A percentile compares a stretch with the other conserved stretches of the same genome.
These are phyloP conservation scores for Hemichromis elongatus DNA, from an alignment of 2,113 vertebrate genomes.

Conservation along the genomic window DNA sequence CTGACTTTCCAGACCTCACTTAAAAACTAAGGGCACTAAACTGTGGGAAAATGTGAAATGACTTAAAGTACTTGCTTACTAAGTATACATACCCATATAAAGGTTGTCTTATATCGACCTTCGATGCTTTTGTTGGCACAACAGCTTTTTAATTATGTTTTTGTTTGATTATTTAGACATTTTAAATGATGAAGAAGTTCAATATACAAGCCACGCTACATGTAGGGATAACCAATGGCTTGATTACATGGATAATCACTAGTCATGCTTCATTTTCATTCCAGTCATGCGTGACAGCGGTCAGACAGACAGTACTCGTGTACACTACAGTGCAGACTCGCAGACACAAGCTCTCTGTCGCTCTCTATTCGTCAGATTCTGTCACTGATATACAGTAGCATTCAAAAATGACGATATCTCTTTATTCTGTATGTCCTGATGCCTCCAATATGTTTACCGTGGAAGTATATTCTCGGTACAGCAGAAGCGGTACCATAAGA, in stretches of 20 bases:
- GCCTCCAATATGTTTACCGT: background rate
- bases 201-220: background rate
- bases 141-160: background rate
- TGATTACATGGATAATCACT: slow-evolving; percentile 33
- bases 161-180: background rate
- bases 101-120: background rate
- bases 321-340: background rate
- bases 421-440: background rate
- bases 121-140: background rate
- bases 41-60: background rate
- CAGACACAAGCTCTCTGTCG: background rate
- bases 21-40: background rate
- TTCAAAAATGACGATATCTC: background rate
- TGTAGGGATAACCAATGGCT: background rate
- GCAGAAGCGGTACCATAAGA: background rate
- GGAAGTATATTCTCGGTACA: background rate
- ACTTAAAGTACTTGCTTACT: background rate
- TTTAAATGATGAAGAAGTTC: background rate
- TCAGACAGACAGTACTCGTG: background rate
- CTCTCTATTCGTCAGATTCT: background rate
- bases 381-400: background rate
- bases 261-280: slow-evolving; percentile 45
- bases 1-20: background rate
- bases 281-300: slow-evolving; percentile 16
- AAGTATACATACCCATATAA: background rate